Evolutionary conservation across 2,888 invertebrate species (phyloP), one percentile per base, ranked within the genome.

Genomic region (Ethmia dodecea): DNA sequence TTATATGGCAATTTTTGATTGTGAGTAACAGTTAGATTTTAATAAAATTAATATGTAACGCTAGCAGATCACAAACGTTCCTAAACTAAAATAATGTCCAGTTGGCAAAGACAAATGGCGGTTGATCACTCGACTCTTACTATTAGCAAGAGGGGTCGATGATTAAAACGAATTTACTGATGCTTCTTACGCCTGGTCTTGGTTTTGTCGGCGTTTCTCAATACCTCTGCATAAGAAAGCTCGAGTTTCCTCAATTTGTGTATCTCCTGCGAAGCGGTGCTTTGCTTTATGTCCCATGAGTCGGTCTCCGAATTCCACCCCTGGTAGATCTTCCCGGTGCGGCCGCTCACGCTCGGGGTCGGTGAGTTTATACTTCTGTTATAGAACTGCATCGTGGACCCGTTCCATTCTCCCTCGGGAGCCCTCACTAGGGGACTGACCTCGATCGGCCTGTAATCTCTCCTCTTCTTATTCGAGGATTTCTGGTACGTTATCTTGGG

Each of bases 141-240:
- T 52, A 30, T 13, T 16, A 60, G 69, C 63, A 68, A 77, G 74
- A 76, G 76, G 68, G 77, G 81, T 81, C 79, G 69, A 64, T 10
- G 25, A 56, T 67, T 65, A 71, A 74, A 76, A 60, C 43, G 39
- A 38, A 40, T 39, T 76, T 79, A 87, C 55, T 86, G 87, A 52
- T 87, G 87, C 58, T 84, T 86, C 59, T 84, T 86, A 54, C 87
- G 87, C 68, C 87, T 67, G 25, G 66, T 59, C 57, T 86, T 87
- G 34, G 76, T 76, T 71, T 89, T 89, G 58, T 90, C 91, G 43
- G 91, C 90, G 65, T 92, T 91, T 46, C 93, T 88, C 43, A 95
- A 79, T 12, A 92, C 95, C 71, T 95, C 95, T 4, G 95, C 95
- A 69, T 95, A 95, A 9, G 94, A 94, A 61, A 93, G 88, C 59